Conservation (phyloP, 2,797 vertebrate species). For the Syngnathus acus region DNA sequence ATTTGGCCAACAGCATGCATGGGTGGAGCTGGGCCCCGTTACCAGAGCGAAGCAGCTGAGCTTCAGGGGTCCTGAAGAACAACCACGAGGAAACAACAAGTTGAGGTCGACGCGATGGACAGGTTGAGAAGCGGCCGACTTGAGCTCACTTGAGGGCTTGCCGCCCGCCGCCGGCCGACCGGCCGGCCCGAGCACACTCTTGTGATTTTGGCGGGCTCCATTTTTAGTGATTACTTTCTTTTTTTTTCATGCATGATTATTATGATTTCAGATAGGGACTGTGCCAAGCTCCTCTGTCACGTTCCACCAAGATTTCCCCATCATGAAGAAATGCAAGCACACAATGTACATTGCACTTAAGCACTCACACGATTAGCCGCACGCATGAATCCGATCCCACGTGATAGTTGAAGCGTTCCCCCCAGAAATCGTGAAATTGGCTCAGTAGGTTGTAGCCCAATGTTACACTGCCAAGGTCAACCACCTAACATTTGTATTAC, state of each 20-base stretch:
- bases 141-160: not conserved
- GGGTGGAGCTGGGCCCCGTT: constrained; percentile 65
- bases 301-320: constrained; percentile 2
- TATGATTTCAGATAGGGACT: not conserved
- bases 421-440: not conserved
- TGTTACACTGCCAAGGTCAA: not conserved
- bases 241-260: too few relatives aligned
- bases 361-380: constrained; percentile 45
- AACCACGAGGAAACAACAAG: constrained; percentile 64
- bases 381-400: not conserved
- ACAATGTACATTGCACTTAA: constrained; percentile 68
- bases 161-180: too few relatives aligned
- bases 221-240: too few relatives aligned
- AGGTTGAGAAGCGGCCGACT: not conserved
- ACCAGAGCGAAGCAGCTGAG: constrained; percentile 74
- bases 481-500: not conserved
- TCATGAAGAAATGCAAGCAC: constrained; percentile 8
- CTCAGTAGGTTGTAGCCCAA: not conserved
- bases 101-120: not conserved
- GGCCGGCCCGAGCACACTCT: not conserved
- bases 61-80: constrained; percentile 77
- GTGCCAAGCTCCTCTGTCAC: not conserved
- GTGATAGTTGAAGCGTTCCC: not conserved
- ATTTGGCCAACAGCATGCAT: constrained; percentile 52
- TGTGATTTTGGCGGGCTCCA: not conserved